These are phyloP conservation scores for Lepilemur ruficaudatus DNA, from an alignment of 2,797 vertebrate species.

Conservation along the genomic window DNA sequence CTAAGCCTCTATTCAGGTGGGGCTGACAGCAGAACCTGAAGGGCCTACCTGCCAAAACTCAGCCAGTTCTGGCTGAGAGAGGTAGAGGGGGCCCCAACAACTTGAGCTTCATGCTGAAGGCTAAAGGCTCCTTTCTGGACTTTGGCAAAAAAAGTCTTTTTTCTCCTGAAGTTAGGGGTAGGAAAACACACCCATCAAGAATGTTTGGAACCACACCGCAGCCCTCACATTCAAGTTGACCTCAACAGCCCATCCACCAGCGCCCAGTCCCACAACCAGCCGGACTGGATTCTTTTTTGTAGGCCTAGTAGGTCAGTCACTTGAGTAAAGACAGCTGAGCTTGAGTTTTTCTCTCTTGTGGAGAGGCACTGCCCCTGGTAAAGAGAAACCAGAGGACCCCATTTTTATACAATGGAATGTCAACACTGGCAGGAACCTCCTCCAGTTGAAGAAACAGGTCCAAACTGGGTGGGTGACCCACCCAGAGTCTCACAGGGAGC, in stretches of 20 bases:
- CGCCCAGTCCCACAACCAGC: background rate
- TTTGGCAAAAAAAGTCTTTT: background rate
- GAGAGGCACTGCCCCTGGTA: background rate
- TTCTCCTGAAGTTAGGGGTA: background rate
- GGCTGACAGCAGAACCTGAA: background rate
- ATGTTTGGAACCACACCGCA: background rate
- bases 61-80: background rate
- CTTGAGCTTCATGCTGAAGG: constrained; percentile 8
- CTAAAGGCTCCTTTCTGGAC: background rate
- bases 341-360: background rate
- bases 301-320: background rate
- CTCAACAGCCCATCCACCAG: background rate
- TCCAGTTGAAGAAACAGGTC: background rate
- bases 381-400: background rate
- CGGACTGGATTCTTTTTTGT: background rate
- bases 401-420: background rate
- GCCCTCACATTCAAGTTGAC: background rate
- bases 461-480: background rate
- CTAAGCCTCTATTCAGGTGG: background rate
- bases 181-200: background rate
- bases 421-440: background rate
- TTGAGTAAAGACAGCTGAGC: background rate
- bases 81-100: background rate
- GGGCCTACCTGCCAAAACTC: background rate
- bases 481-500: background rate